These are phyloP conservation scores for Pandemis heparana DNA, from an alignment of 2,888 invertebrate genomes.

Conservation along the genomic window DNA sequence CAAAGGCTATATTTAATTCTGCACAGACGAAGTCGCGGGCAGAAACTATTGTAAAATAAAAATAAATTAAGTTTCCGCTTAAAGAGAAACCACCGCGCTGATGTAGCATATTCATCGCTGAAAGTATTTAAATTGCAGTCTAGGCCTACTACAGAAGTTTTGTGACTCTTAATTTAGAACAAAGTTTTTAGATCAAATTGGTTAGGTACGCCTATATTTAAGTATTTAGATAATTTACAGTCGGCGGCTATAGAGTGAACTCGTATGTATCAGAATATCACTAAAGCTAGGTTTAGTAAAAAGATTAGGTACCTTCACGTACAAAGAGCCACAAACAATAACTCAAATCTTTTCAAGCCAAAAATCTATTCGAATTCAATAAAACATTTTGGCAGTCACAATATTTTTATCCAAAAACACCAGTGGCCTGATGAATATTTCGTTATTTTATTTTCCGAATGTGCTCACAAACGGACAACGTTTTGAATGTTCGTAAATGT, in stretches of 20 bases:
- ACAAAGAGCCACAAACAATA: slow-evolving; percentile 26
- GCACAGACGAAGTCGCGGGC: no score
- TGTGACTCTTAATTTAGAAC: no score
- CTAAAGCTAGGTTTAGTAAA: neutral
- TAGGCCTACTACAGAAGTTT: no score
- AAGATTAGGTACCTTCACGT: neutral
- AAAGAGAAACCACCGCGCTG: no score
- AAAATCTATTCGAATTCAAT: slow-evolving; percentile 34
- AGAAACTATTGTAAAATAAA: neutral
- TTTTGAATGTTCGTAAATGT: slow-evolving; percentile 43
- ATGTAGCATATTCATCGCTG: neutral
- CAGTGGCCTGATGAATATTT: slow-evolving; percentile 48
- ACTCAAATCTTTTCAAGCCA: slow-evolving; percentile 19
- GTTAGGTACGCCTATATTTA: no score
- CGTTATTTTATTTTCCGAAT: slow-evolving; percentile 49
- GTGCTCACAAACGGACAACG: slow-evolving; percentile 48
- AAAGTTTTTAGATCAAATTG: no score
- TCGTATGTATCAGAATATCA: neutral
- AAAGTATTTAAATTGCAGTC: neutral
- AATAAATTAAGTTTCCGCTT: neutral
- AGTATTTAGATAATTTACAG: no score
- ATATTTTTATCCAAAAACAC: slow-evolving; percentile 38
- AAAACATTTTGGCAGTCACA: slow-evolving; percentile 34
- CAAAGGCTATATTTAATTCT: no score
- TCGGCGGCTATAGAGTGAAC: neutral